Evolutionary conservation across 2,888 invertebrate genomes (phyloP).

Genomic region (Dilophus febrilis): DNA sequence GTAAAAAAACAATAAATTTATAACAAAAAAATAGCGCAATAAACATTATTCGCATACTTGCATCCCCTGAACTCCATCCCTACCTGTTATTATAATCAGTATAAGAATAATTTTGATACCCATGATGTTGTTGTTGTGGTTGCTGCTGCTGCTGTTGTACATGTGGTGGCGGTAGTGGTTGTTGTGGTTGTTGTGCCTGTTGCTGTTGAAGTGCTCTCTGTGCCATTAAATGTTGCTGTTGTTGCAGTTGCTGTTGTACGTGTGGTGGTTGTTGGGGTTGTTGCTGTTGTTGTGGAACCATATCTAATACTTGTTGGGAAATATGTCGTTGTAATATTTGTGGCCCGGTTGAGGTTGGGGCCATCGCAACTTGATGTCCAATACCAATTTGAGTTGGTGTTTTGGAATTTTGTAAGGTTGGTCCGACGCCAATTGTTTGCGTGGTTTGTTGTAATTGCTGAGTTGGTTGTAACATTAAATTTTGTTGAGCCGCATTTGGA

Average conservation of each 20-base stretch:
- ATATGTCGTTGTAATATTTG: not conserved
- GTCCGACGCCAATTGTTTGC: too few species aligned
- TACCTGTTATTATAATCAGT: conserved; percentile 8
- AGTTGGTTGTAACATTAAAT: too few species aligned
- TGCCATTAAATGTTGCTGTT: conserved; percentile 1
- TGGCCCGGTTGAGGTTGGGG: too few species aligned
- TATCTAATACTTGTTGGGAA: conserved; percentile 5
- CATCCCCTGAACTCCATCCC: conserved; percentile 6
- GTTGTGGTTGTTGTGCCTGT: conserved; percentile 1
- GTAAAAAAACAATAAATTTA: not conserved
- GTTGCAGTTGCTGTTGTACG: conserved; percentile 7
- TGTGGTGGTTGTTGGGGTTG: conserved; percentile 7
- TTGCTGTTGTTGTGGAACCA: conserved; percentile 3
- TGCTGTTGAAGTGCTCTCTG: not conserved
- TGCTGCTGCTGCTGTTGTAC: not conserved
- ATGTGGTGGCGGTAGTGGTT: not conserved
- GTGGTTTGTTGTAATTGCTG: too few species aligned
- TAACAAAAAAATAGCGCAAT: not conserved
- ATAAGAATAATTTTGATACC: conserved; percentile 7
- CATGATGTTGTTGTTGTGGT: conserved; percentile 4
- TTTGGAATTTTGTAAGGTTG: too few species aligned
- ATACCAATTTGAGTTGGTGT: too few species aligned
- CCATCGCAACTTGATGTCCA: too few species aligned
- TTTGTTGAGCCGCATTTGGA: not conserved
- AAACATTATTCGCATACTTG: not conserved